Base-by-base conservation (phyloP, 2,113 vertebrate species). In the Murina feae region DNA sequence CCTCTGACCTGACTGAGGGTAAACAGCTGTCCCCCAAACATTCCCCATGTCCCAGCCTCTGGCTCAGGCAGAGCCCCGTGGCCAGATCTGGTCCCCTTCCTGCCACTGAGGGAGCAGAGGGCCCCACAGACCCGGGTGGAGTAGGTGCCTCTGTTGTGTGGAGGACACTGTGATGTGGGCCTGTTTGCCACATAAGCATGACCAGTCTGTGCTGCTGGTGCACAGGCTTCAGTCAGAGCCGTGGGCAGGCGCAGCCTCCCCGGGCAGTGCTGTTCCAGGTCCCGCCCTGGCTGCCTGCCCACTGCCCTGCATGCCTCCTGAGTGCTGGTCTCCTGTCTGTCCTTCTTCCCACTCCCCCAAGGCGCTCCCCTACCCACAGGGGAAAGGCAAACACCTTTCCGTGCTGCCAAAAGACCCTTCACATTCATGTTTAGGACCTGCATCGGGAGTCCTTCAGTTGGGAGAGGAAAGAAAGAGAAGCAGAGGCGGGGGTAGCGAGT, bases 71-170 rank as follows among this genome's bases (percentile, higher is more conserved):
- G 32, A 87, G 25, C 51, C 35, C 25, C 11, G 23, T 60, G 58
- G 58, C 58, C 10, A 10, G 21, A 60, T 60, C 58, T 60, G 23
- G 58, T 28, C 58, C 58, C 4, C 58, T 60, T 25, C 58, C 23
- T 60, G 75, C 39, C n/a, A 18, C 39, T 12, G 23, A 28, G 69
- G 74, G 21, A 90, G 9, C 5, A 37, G 32, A 90, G n/a, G 28
- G 17, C 39, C 53, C 39, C 13, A 0, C 6, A 2, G 6, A 42
- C 21, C 37, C 14, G 2, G 1, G 2, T 0, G 11, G 39, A 13
- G 1, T 30, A 30, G 16, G 18, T 6, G 4, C 23, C 9, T 79
- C 39, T 32, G 37, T n/a, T 42, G 47, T 89, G 63, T 32, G 21
- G 25, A 17, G 76, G 68, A 51, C 39, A 13, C 8, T 47, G 39